Conservation (phyloP, 2,888 invertebrate species). For the Lymantria monacha region DNA sequence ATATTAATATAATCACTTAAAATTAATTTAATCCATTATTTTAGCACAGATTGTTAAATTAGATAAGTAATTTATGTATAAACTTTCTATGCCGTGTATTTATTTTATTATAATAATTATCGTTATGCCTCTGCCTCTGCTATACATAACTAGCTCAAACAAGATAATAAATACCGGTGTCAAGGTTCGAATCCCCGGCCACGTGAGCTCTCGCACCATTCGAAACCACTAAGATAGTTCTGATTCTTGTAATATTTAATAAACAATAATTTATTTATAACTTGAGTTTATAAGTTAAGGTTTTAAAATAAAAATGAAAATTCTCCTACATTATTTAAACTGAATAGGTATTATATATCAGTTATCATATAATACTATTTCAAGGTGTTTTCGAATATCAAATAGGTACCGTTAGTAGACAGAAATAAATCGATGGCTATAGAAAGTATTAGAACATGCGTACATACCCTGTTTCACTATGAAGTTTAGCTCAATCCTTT, state of each 20-base stretch:
- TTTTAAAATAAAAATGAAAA: not conserved
- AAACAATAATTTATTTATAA: not conserved
- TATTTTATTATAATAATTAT: not conserved
- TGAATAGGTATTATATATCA: too few species aligned
- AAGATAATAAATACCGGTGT: constrained; percentile 34
- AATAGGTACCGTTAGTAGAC: constrained; percentile 31
- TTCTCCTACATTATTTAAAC: too few species aligned
- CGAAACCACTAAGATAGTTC: constrained; percentile 13
- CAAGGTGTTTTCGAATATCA: constrained; percentile 26
- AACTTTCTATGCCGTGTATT: too few species aligned
- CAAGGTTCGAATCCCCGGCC: constrained; percentile 32
- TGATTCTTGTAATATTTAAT: not conserved
- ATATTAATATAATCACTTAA: not conserved
- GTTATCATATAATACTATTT: not conserved
- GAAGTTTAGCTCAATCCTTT: constrained; percentile 66
- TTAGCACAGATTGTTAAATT: not conserved
- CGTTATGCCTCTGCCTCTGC: not conserved
- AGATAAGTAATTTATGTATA: constrained; percentile 17
- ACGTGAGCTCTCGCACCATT: constrained; percentile 16
- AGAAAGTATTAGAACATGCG: constrained; percentile 31
- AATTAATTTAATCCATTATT: not conserved
- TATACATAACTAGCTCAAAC: constrained; percentile 18
- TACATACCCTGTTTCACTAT: constrained; percentile 69
- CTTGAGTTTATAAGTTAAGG: not conserved
- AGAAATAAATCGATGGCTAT: constrained; percentile 26